Evolutionary conservation across 2,797 vertebrate species (phyloP).

Genomic region (Apodemus agrarius): DNA sequence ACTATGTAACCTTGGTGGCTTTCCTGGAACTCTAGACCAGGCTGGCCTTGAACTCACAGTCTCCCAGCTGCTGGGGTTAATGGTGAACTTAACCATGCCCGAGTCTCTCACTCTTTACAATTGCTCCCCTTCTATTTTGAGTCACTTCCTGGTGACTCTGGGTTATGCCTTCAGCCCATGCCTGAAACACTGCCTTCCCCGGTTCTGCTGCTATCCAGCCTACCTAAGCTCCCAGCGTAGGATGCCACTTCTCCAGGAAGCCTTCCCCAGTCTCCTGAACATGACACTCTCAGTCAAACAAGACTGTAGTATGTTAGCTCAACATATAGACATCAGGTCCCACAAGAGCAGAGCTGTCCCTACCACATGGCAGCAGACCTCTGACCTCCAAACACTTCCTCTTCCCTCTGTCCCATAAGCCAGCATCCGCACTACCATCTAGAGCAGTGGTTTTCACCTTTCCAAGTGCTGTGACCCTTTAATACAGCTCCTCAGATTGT

Average conservation of each 20-base stretch:
- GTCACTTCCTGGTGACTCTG: background rate
- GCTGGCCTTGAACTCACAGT: background rate
- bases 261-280: background rate
- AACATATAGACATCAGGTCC: accelerated
- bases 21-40: background rate
- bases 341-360: accelerated
- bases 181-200: background rate
- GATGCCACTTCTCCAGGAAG: background rate
- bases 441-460: background rate
- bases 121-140: background rate
- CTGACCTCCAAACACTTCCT: background rate
- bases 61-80: background rate
- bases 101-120: background rate
- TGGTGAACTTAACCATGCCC: background rate
- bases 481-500: background rate
- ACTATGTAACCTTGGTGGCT: background rate
- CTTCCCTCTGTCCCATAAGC: background rate
- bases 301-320: background rate
- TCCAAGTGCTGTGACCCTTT: background rate
- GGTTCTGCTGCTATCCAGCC: background rate
- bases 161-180: background rate
- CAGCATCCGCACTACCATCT: accelerated
- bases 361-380: background rate
- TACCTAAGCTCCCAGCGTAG: background rate
- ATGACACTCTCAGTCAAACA: accelerated